Evolutionary conservation across 1,140 invertebrate genomes (phyloP).

Genomic region (Calliphora vicina): DNA sequence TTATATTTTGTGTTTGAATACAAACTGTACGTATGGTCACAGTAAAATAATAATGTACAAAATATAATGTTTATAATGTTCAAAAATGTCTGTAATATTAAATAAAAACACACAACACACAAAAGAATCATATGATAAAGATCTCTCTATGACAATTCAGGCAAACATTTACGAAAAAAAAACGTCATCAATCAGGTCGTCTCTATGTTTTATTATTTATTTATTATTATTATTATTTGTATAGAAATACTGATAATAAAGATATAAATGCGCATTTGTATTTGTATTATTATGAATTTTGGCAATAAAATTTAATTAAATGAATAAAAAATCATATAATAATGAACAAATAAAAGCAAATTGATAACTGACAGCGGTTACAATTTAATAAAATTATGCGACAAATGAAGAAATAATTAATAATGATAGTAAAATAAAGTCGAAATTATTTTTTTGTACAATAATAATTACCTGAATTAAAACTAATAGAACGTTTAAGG

Average conservation of each 20-base stretch:
- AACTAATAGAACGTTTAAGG: slow-evolving; percentile 7
- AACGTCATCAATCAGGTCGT: slow-evolving; percentile 16
- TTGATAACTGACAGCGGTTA: neutral
- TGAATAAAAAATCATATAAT: neutral
- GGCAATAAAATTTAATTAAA: slow-evolving; percentile 29
- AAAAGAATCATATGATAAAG: neutral
- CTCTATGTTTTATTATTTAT: slow-evolving; percentile 20
- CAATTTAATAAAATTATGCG: neutral
- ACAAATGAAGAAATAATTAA: neutral
- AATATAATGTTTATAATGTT: too few species aligned
- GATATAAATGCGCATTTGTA: slow-evolving; percentile 10
- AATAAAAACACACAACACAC: too few species aligned
- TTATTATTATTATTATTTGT: neutral
- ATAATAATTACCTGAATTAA: slow-evolving; percentile 19
- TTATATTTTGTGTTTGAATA: too few species aligned
- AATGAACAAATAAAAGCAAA: neutral
- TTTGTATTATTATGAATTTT: slow-evolving; percentile 6
- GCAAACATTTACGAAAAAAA: neutral
- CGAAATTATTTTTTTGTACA: neutral
- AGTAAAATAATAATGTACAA: too few species aligned
- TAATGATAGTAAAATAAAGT: neutral
- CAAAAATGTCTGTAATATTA: too few species aligned
- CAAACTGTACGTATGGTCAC: too few species aligned
- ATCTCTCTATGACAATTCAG: neutral
- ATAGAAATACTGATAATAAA: neutral